Evolutionary conservation across 2,888 invertebrate genomes (phyloP).

Genomic region (Desoria tigrina): DNA sequence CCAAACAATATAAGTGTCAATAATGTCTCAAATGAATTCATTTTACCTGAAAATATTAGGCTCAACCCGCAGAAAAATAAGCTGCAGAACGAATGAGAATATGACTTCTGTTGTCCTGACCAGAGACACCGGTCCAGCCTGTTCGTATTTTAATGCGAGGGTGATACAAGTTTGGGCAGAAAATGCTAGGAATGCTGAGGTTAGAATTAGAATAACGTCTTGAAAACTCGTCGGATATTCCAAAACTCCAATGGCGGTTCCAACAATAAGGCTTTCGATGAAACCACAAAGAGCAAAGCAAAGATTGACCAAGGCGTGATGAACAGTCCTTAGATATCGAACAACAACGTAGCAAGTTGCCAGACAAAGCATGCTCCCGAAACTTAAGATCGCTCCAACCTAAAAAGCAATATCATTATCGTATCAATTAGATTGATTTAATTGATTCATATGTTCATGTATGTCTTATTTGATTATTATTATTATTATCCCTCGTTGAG

Average conservation of each 20-base stretch:
- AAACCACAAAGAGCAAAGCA: slow-evolving; percentile 34
- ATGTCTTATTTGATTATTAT: background rate
- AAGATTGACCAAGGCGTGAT: slow-evolving; percentile 36
- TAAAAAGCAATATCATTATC: slow-evolving; percentile 14
- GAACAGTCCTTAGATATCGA: slow-evolving; percentile 35
- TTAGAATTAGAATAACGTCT: slow-evolving; percentile 30
- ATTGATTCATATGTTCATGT: background rate
- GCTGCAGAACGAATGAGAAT: slow-evolving; percentile 40
- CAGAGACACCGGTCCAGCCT: slow-evolving; percentile 38
- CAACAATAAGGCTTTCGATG: slow-evolving; percentile 24
- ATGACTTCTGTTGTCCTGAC: slow-evolving; percentile 31
- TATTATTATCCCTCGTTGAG: too few relatives aligned
- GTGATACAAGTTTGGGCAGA: slow-evolving; percentile 40
- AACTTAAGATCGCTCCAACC: slow-evolving; percentile 33
- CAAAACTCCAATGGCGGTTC: slow-evolving; percentile 22
- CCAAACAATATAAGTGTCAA: background rate
- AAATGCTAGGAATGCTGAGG: slow-evolving; percentile 32
- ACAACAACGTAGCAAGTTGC: slow-evolving; percentile 32
- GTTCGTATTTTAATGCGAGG: slow-evolving; percentile 39
- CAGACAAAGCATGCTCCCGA: slow-evolving; percentile 36
- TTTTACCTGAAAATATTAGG: slow-evolving; percentile 37
- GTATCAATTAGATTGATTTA: slow-evolving; percentile 1
- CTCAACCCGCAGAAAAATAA: slow-evolving; percentile 32
- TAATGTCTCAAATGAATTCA: background rate
- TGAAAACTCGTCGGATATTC: slow-evolving; percentile 8